Evolutionary conservation across 2,888 invertebrate species (phyloP), one percentile per base, ranked within the genome.

Genomic region (Gastrophysa polygoni): DNA sequence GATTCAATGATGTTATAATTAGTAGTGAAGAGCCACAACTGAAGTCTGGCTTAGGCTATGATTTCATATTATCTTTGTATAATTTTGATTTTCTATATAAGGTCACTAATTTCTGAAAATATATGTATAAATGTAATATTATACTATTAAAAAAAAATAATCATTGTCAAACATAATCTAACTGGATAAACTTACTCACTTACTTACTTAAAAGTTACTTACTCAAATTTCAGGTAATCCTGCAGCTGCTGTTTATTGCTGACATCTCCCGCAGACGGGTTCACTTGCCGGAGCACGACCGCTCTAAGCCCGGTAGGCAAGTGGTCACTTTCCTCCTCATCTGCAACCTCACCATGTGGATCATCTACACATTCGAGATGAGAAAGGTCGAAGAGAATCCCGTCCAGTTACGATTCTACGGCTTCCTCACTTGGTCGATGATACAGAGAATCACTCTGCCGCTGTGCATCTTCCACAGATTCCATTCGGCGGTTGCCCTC

Each of bases 291-390:
- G 95, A 95, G 78, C 96, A 96, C 79, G 95, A 95, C 80, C 89
- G 93, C 73, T 93, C 92, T 81, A 97, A 97, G 84, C 96, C 96
- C 0, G 97, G 96, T 1, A 89, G 97, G 62, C 96, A 97, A 81
- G 91, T 96, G 64, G 95, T 98, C 68, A 97, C 96, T 65, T 96
- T 97, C 85, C 85, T 97, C 65, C 87, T 97, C 64, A 95, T 97
- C 79, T 94, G 94, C 83, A 97, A 97, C 82, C 91, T 97, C 72
- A 95, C 96, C 73, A 93, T 97, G 91, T 97, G 96, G 92, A 91
- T 95, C 69, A 93, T 96, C 76, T 95, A 95, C 82, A 96, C 96
- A 43, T 95, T 97, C 78, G 96, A 96, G 83, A 93, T 92, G 71
- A 94, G 95, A 83, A 95, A 96, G 83, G 95, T 96, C 65, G 89